Evolutionary conservation across 2,888 invertebrate species (phyloP), one percentile per base, ranked within the genome.

Genomic region (Tetropium fuscum): DNA sequence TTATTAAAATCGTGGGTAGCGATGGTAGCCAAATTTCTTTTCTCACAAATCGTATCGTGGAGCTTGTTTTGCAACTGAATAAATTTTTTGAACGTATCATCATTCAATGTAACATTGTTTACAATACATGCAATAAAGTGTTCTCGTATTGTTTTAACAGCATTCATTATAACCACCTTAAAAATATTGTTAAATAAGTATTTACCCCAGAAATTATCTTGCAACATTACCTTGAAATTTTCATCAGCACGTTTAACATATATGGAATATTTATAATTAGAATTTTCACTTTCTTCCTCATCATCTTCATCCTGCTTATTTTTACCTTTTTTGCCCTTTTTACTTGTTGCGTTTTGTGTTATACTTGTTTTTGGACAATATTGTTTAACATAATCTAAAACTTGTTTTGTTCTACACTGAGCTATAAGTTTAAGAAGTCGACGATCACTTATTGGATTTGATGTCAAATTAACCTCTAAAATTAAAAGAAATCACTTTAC

Each of bases 1-100:
- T 88, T 87, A 32, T 81, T 83, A 63, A 91, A 80, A 78, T 94
- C 94, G 79, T 95, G 95, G 0, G 94, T 94, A 2, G 94, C 94
- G 58, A 94, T 90, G 0, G 94, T 93, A 0, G 93, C 91, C 0
- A 84, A 81, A 71, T 90, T 90, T 68, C 94, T 83, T 75, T 92
- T 93, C 51, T 90, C 89, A 77, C 94, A 94, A 6, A 92, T 82
- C 0, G 87, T 86, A 63, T 91, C 91, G 71, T 91, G 91, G 19
- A 92, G 80, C 76, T 88, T 92, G 0, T 91, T 93, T 83, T 94
- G 94, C 72, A 92, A 74, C 73, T 90, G 88, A 62, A 94, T 91
- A 71, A 94, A 94, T 76, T 88, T 89, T 76, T 90, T 93, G 51
- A 79, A 80, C n/a, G 81, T 83, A 0, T 83, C 83, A 16, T 88